These are phyloP conservation scores for Phaetusa simplex DNA, from an alignment of 2,113 vertebrate species.

Conservation along the genomic window DNA sequence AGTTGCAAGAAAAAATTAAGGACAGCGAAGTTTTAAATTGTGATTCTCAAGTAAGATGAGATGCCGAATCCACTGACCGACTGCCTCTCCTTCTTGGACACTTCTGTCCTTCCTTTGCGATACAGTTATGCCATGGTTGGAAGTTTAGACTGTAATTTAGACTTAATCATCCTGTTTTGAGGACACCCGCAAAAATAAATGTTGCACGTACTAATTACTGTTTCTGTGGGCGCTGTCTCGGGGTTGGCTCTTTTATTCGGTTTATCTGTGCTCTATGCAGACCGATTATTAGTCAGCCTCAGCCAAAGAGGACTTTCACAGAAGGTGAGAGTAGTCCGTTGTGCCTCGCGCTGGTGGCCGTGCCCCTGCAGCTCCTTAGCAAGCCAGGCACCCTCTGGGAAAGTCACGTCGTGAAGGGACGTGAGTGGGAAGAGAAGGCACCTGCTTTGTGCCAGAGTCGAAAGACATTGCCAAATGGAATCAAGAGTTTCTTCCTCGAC, in stretches of 20 bases:
- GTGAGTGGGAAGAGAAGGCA: neutral
- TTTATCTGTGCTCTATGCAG: neutral
- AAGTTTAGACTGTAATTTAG: neutral
- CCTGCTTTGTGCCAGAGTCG: neutral
- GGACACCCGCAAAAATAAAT: neutral
- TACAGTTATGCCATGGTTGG: neutral
- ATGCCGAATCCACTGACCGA: neutral
- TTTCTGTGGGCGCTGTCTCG: neutral
- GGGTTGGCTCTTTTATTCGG: neutral
- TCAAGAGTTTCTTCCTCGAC: slow-evolving; percentile 47
- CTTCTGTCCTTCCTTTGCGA: neutral
- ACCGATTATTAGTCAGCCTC: neutral
- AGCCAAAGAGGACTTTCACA: neutral
- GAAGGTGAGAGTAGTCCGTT: neutral
- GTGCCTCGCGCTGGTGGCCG: neutral
- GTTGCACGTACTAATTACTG: neutral
- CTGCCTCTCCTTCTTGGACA: neutral
- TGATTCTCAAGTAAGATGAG: neutral
- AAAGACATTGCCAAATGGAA: slow-evolving; percentile 10
- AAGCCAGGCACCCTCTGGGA: neutral
- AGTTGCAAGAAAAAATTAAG: neutral
- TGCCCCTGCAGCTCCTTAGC: neutral
- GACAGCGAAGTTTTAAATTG: neutral
- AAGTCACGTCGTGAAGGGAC: neutral
- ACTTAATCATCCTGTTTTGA: neutral